A percentile compares a stretch with the other conserved stretches of the same genome.
Conservation (phyloP, 2,888 invertebrate genomes). For the Cylloceria caligata region DNA sequence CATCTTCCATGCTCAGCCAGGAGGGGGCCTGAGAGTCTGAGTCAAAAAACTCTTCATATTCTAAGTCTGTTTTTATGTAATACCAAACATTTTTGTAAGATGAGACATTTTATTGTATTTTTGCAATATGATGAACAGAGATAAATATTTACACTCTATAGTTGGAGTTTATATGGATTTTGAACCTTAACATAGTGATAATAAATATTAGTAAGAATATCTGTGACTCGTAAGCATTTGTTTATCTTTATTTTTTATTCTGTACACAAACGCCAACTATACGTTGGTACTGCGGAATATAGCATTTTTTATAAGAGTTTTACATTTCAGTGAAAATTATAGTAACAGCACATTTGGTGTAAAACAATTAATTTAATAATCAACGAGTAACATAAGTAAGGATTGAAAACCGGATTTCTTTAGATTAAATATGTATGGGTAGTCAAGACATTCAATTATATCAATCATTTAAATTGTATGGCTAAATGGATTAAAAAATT, state of each 20-base stretch:
- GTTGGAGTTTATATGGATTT: constrained; percentile 16
- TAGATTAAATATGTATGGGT: no score
- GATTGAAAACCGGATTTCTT: no score
- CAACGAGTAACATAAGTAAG: no score
- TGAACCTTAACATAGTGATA: background rate
- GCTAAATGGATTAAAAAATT: no score
- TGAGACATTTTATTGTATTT: constrained; percentile 45
- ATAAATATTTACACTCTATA: constrained; percentile 19
- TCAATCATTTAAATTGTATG: no score
- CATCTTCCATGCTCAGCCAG: constrained; percentile 70
- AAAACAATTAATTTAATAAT: no score
- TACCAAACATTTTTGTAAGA: constrained; percentile 41
- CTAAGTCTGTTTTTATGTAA: constrained; percentile 47
- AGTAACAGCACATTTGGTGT: no score
- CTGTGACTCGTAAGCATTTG: background rate
- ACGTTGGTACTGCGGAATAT: no score
- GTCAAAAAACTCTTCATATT: background rate
- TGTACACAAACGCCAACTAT: constrained; percentile 40
- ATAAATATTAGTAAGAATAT: constrained; percentile 15
- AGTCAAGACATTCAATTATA: no score
- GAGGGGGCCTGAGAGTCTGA: constrained; percentile 59
- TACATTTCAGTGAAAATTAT: background rate
- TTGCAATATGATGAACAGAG: constrained; percentile 32
- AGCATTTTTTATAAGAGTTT: no score
- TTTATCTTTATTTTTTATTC: constrained; percentile 2